Evolutionary conservation across 37 sponge, comb jelly and placozoan species (phyloP).

Genomic region (Diacarnus erythraeanus): DNA sequence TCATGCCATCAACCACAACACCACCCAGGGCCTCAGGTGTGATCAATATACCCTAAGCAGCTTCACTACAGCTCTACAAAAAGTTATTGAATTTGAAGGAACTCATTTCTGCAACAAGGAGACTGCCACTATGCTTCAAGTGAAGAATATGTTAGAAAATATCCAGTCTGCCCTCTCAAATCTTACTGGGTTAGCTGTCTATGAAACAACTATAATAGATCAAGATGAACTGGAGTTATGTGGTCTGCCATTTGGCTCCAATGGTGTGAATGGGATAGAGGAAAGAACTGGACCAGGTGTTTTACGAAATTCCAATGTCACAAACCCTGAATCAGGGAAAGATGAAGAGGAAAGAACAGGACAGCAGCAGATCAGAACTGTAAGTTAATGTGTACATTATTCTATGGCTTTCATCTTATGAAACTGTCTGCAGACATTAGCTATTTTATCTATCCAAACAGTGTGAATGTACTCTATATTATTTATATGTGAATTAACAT

Average conservation of each 20-base stretch:
- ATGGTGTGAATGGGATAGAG: not conserved
- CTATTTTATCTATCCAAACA: too few relatives aligned
- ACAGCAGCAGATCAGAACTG: not conserved
- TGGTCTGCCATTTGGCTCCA: not conserved
- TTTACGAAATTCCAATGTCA: too few relatives aligned
- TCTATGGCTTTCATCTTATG: too few relatives aligned
- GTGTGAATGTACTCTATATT: too few relatives aligned
- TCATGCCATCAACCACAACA: not conserved
- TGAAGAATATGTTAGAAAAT: not conserved
- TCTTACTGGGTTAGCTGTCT: slow-evolving; percentile 4
- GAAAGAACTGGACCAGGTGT: not conserved
- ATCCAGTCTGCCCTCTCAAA: not conserved
- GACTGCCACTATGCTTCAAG: not conserved
- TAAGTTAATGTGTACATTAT: not conserved
- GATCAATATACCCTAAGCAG: not conserved
- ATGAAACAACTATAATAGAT: not conserved
- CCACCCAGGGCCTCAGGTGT: not conserved
- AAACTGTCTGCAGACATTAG: too few relatives aligned
- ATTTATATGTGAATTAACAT: too few relatives aligned
- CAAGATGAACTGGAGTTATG: not conserved
- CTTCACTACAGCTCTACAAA: not conserved
- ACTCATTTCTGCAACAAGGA: not conserved
- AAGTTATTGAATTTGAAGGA: not conserved
- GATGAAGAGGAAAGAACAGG: not conserved
- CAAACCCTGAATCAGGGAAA: not conserved